These are phyloP conservation scores for Drosophila pallidifrons DNA, from an alignment of 1,140 invertebrate species.

Conservation along the genomic window DNA sequence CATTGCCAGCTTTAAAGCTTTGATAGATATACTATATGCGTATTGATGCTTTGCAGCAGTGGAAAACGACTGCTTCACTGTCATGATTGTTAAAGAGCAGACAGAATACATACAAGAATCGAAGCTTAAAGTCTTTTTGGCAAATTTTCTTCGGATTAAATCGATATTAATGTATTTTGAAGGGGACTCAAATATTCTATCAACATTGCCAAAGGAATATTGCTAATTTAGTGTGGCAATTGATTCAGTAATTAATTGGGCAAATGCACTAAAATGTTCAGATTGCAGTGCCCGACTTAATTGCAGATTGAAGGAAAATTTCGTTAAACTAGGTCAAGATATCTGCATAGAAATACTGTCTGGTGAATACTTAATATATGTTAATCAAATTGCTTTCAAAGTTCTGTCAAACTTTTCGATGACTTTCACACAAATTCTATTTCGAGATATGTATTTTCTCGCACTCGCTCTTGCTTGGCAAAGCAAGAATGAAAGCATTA, in stretches of 20 bases:
- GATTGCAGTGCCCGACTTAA: background rate
- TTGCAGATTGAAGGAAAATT: background rate
- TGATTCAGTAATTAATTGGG: background rate
- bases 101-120: background rate
- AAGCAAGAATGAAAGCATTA: background rate
- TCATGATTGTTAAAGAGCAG: conserved; percentile 19
- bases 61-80: conserved; percentile 12
- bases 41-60: conserved; percentile 33
- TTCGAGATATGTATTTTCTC: background rate
- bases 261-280: background rate
- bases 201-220: background rate
- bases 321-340: background rate
- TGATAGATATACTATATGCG: background rate
- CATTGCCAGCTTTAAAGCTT: conserved; percentile 51
- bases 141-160: background rate
- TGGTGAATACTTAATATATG: background rate
- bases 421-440: conserved; percentile 6
- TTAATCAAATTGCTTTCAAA: conserved; percentile 5
- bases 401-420: conserved; percentile 3
- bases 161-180: background rate
- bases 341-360: background rate
- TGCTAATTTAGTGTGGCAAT: background rate
- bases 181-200: background rate
- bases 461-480: background rate
- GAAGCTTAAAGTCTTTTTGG: background rate